phyloP scores from a whole-genome alignment of 2,888 invertebrate species.

The Cerastoderma edule region DNA sequence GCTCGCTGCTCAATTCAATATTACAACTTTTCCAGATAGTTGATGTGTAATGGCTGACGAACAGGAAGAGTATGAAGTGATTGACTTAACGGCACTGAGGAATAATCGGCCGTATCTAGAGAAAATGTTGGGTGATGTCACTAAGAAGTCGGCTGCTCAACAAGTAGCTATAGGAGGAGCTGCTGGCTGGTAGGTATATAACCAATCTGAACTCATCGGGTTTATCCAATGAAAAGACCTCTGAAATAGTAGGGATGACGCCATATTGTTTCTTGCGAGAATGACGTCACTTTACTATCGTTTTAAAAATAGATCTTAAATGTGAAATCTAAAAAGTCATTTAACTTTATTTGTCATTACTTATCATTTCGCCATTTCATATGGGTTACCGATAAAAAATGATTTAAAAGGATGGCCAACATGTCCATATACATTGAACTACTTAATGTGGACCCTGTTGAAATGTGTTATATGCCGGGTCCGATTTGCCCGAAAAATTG shows the following conservation, averaged over 20 bases:
- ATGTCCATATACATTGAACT: too few relatives aligned
- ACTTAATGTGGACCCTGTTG: too few relatives aligned
- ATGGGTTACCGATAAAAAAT: too few relatives aligned
- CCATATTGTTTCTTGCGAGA: background rate
- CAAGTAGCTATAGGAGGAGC: conserved; percentile 94
- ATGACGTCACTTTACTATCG: background rate
- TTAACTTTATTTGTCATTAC: too few relatives aligned
- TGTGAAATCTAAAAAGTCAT: too few relatives aligned
- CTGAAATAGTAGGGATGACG: background rate
- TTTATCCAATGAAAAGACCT: background rate
- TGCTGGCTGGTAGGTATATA: conserved; percentile 91
- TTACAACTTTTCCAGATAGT: too few relatives aligned
- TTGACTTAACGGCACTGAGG: conserved; percentile 57
- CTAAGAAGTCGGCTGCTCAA: conserved; percentile 93
- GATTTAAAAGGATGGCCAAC: too few relatives aligned
- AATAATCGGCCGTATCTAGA: conserved; percentile 59
- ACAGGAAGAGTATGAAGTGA: conserved; percentile 61
- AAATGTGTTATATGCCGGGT: too few relatives aligned
- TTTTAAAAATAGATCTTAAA: background rate
- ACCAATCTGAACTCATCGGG: background rate
- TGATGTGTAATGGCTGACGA: conserved; percentile 53
- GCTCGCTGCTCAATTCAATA: too few relatives aligned
- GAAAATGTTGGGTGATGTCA: conserved; percentile 87
- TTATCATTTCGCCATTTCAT: too few relatives aligned
- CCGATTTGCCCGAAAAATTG: too few relatives aligned